A percentile compares a stretch with the other conserved stretches of the same genome.
Conservation (phyloP, 2,113 vertebrate species). For the Carassius auratus region DNA sequence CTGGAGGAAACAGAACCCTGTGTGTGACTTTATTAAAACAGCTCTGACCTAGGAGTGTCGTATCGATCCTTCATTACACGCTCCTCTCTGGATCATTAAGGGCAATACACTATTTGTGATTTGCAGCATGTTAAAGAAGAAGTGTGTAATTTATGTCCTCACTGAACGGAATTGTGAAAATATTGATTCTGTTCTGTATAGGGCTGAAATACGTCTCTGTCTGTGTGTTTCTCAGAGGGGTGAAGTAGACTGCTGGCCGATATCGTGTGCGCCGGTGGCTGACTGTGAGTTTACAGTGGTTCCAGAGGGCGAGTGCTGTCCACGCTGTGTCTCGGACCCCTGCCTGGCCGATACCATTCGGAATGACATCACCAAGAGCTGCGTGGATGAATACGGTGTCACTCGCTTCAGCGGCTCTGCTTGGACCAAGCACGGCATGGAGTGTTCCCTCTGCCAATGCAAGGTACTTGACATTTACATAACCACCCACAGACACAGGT, state of each 20-base stretch:
- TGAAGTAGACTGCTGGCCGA: constrained; percentile 96
- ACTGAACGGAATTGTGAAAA: neutral
- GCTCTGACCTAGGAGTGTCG: neutral
- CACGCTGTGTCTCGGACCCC: constrained; percentile 89
- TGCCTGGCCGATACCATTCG: constrained; percentile 91
- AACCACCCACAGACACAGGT: neutral
- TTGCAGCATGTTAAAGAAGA: constrained; percentile 10
- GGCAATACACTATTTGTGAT: neutral
- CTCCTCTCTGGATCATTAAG: constrained; percentile 6
- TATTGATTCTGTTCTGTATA: constrained; percentile 13
- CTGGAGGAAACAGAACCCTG: neutral
- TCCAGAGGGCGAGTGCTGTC: constrained; percentile 91
- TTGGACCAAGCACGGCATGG: constrained; percentile 95
- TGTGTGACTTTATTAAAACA: constrained; percentile 7
- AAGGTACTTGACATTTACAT: constrained; percentile 71
- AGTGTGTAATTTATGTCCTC: constrained; percentile 25
- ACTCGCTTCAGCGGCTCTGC: constrained; percentile 94
- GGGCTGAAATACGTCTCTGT: neutral
- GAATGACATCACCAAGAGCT: constrained; percentile 97
- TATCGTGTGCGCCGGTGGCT: constrained; percentile 84
- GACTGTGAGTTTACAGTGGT: constrained; percentile 95
- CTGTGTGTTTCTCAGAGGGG: constrained; percentile 80
- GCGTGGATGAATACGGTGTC: constrained; percentile 88
- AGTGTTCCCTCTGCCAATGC: constrained; percentile 97
- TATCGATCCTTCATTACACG: constrained; percentile 13